These are phyloP conservation scores for Venustoraphidia nigricollis DNA, from an alignment of 2,888 invertebrate genomes.

Conservation along the genomic window DNA sequence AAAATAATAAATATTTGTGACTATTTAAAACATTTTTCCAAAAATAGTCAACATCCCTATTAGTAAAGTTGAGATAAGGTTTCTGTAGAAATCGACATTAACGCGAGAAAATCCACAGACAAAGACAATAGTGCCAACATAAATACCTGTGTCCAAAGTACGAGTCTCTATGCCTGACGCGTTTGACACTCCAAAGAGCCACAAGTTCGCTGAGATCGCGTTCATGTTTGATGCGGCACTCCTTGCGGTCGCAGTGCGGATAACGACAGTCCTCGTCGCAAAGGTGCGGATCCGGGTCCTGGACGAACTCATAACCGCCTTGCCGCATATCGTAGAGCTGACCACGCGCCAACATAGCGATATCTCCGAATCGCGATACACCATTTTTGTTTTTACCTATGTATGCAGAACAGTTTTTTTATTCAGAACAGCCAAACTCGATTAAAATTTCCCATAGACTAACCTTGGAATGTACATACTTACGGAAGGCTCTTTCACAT, in stretches of 20 bases:
- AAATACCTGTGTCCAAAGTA: conserved; percentile 25
- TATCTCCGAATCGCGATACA: conserved; percentile 41
- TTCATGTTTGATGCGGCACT: conserved; percentile 7
- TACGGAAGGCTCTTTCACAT: no score
- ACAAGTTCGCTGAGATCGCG: conserved; percentile 27
- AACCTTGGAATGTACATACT: no score
- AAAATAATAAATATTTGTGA: no score
- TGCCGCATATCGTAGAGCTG: conserved; percentile 35
- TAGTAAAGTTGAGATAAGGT: no score
- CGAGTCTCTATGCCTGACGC: conserved; percentile 44
- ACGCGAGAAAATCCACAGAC: no score
- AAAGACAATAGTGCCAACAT: no score
- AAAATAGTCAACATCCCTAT: no score
- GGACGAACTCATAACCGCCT: conserved; percentile 37
- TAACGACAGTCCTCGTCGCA: conserved; percentile 24
- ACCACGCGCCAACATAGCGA: conserved; percentile 46
- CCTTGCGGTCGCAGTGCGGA: conserved; percentile 20
- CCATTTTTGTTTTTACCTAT: conserved; percentile 18
- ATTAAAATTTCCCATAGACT: no score
- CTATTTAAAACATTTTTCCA: no score
- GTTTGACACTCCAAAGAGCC: conserved; percentile 54
- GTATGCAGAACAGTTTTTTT: background rate
- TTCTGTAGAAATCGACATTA: no score
- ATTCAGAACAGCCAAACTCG: no score
- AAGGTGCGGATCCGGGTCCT: conserved; percentile 26